Percentiles rank a stretch among this genome's conserved stretches.
Evolutionary conservation across 2,797 vertebrate genomes (phyloP).

Genomic region (Acanthurus lineatus): DNA sequence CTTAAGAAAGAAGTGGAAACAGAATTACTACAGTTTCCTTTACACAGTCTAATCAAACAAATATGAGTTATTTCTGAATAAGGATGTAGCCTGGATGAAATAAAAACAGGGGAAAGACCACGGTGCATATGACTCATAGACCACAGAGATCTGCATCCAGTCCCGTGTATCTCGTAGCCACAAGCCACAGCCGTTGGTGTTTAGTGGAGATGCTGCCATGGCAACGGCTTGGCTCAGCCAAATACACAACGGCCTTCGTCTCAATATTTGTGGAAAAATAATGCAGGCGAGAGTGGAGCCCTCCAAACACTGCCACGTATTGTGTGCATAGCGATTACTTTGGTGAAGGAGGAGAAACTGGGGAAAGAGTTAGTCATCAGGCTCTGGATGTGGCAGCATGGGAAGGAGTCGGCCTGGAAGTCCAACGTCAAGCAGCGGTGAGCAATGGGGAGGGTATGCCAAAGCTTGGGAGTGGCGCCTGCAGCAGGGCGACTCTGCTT

Average conservation of each 20-base stretch:
- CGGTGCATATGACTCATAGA: slow-evolving; percentile 70
- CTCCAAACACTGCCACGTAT: slow-evolving; percentile 79
- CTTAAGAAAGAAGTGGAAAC: slow-evolving; percentile 26
- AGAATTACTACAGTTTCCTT: slow-evolving; percentile 42
- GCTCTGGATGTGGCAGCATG: slow-evolving; percentile 56
- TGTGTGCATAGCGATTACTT: slow-evolving; percentile 58
- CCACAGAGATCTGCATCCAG: slow-evolving; percentile 41
- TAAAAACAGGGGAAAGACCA: slow-evolving; percentile 64
- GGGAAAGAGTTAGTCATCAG: slow-evolving; percentile 83
- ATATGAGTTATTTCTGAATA: slow-evolving; percentile 59
- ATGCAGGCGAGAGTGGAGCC: slow-evolving; percentile 44
- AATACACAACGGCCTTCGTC: slow-evolving; percentile 53
- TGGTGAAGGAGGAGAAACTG: slow-evolving; percentile 55
- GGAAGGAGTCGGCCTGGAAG: slow-evolving; percentile 40
- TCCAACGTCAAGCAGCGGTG: slow-evolving; percentile 36
- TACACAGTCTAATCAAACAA: slow-evolving; percentile 10
- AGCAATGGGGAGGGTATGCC: slow-evolving; percentile 57
- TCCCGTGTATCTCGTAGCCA: slow-evolving; percentile 57
- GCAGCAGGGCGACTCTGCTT: background rate
- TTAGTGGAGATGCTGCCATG: slow-evolving; percentile 59
- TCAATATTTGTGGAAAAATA: slow-evolving; percentile 81
- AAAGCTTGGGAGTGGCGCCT: slow-evolving; percentile 56
- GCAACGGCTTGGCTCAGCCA: slow-evolving; percentile 70
- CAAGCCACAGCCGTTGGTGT: slow-evolving; percentile 71
- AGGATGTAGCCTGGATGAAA: slow-evolving; percentile 39